Conservation (phyloP, 2,888 invertebrate genomes). For the Tholera decimalis region DNA sequence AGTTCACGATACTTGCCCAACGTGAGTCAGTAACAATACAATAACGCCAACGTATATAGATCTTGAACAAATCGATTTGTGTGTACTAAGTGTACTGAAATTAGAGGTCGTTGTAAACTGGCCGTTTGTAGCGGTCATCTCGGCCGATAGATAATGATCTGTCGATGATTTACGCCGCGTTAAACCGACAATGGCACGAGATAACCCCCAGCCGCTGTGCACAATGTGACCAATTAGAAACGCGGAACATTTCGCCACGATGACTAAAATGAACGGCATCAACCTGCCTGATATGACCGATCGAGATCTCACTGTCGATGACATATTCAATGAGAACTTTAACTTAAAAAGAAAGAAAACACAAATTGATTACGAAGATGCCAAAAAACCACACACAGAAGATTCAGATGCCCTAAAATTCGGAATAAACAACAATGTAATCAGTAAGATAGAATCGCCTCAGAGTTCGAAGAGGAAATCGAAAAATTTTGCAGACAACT, state of each 20-base stretch:
- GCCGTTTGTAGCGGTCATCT: slow-evolving; percentile 84
- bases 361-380: slow-evolving; percentile 69
- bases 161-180: slow-evolving; percentile 89
- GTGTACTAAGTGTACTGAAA: slow-evolving; percentile 67
- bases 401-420: slow-evolving; percentile 60
- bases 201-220: slow-evolving; percentile 79
- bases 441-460: slow-evolving; percentile 66
- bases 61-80: slow-evolving; percentile 78
- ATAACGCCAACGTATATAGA: slow-evolving; percentile 74
- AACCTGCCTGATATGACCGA: slow-evolving; percentile 81
- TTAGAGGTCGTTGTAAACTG: slow-evolving; percentile 74
- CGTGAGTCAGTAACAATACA: slow-evolving; percentile 83
- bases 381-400: slow-evolving; percentile 59
- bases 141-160: slow-evolving; percentile 86
- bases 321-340: slow-evolving; percentile 82
- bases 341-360: slow-evolving; percentile 78
- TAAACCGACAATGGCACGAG: slow-evolving; percentile 87
- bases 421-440: slow-evolving; percentile 76
- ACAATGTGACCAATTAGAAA: slow-evolving; percentile 89
- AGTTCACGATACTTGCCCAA: slow-evolving; percentile 90
- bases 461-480: slow-evolving; percentile 77
- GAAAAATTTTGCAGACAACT: slow-evolving; percentile 71
- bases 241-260: slow-evolving; percentile 72
- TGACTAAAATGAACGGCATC: slow-evolving; percentile 86
- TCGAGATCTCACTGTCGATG: slow-evolving; percentile 79